A percentile compares a stretch with the other conserved stretches of the same genome.
Conservation (phyloP, 2,888 invertebrate genomes). For the Clusia tigrina region DNA sequence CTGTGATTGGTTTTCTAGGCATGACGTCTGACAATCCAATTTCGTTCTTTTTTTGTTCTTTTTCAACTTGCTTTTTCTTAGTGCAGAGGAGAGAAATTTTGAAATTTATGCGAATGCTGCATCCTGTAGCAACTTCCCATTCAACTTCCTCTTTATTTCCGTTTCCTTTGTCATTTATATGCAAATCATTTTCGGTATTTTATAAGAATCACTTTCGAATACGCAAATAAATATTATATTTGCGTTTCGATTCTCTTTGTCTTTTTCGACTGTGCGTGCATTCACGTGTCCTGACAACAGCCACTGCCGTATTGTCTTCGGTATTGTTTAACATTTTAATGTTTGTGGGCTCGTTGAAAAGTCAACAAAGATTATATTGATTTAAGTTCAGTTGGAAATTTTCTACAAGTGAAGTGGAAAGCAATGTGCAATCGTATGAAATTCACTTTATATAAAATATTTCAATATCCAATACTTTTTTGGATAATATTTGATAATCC, state of each 20-base stretch:
- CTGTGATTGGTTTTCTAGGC: slow-evolving; percentile 1
- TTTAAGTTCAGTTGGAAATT: no score
- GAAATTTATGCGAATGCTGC: slow-evolving; percentile 47
- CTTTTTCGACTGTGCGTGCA: not conserved
- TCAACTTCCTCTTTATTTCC: slow-evolving; percentile 55
- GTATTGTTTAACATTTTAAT: no score
- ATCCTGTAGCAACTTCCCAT: slow-evolving; percentile 25
- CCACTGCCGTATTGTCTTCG: no score
- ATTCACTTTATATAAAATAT: no score
- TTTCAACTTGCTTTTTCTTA: not conserved
- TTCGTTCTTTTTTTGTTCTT: not conserved
- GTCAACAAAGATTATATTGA: no score
- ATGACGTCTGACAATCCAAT: slow-evolving; percentile 11
- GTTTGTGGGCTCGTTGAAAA: no score
- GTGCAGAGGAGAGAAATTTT: slow-evolving; percentile 37
- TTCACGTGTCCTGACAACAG: no score
- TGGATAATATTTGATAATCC: no score
- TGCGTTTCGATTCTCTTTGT: not conserved
- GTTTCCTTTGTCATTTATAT: slow-evolving; percentile 56
- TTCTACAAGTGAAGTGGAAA: no score
- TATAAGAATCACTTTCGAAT: slow-evolving; percentile 2
- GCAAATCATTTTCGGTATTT: slow-evolving; percentile 45
- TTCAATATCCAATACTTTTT: no score
- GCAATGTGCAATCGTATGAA: no score
- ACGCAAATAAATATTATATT: no score